A percentile compares a stretch with the other conserved stretches of the same genome.
These are phyloP conservation scores for Oeneis ivallda DNA, from an alignment of 2,888 invertebrate genomes.

Conservation along the genomic window DNA sequence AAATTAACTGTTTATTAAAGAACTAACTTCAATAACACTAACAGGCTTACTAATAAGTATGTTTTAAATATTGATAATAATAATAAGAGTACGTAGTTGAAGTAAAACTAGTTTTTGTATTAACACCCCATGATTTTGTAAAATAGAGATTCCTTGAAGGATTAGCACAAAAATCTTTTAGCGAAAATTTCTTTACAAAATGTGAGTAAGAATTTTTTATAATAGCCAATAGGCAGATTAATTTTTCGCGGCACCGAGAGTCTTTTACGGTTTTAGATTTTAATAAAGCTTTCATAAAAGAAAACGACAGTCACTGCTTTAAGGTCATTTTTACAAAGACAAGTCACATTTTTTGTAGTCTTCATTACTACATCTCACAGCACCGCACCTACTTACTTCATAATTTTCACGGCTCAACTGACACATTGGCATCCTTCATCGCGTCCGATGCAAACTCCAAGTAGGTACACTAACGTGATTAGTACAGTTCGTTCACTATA, in stretches of 20 bases:
- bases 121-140: not conserved
- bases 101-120: not conserved
- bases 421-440: not conserved
- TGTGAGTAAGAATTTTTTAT: constrained; percentile 6
- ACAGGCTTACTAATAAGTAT: too few species aligned
- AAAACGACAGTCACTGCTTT: constrained; percentile 1
- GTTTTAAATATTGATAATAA: too few species aligned
- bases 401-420: not conserved
- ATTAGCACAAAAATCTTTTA: not conserved
- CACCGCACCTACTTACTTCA: not conserved
- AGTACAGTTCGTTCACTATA: too few species aligned
- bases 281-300: constrained; percentile 11
- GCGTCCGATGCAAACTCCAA: not conserved
- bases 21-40: too few species aligned
- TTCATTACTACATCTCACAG: too few species aligned
- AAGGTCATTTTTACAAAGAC: not conserved
- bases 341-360: not conserved
- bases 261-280: not conserved
- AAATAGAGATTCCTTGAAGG: not conserved
- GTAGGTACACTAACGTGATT: not conserved
- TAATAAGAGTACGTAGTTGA: too few species aligned
- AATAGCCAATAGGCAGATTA: constrained; percentile 17
- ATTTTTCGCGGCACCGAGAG: constrained; percentile 4
- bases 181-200: constrained; percentile 4
- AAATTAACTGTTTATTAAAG: too few species aligned